Conservation (phyloP, 2,113 vertebrate species). For the Oncorhynchus gorbuscha region DNA sequence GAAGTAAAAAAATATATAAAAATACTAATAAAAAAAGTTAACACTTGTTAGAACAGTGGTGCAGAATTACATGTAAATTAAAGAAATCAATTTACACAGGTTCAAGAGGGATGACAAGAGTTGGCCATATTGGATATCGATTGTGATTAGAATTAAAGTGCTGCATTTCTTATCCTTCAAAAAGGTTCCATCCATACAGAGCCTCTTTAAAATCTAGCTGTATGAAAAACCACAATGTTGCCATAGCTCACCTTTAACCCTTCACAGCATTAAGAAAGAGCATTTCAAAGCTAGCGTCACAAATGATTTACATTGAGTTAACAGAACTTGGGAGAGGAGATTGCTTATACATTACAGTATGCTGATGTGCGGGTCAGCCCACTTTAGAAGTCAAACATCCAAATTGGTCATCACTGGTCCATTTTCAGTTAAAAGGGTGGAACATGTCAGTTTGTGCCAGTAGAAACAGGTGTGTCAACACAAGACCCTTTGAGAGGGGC, state of each 20-base stretch:
- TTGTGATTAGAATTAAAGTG: neutral
- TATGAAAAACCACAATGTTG: neutral
- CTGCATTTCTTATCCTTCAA: neutral
- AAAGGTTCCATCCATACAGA: neutral
- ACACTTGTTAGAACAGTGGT: neutral
- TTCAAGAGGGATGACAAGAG: neutral
- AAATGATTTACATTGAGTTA: neutral
- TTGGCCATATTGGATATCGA: constrained; percentile 13
- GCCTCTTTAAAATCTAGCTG: neutral
- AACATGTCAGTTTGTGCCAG: constrained; percentile 34
- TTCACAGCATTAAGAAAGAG: neutral
- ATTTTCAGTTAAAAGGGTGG: constrained; percentile 31
- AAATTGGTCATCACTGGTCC: constrained; percentile 20
- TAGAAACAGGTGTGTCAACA: constrained; percentile 11
- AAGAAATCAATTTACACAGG: neutral
- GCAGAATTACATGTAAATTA: constrained; percentile 1
- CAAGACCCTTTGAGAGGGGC: constrained; percentile 11
- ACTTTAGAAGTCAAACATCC: constrained; percentile 28
- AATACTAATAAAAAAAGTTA: neutral
- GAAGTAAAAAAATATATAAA: neutral
- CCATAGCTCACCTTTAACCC: neutral
- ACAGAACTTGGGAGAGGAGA: neutral
- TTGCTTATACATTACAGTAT: no score
- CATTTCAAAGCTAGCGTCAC: neutral
- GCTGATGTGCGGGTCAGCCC: constrained; percentile 34